Percentiles rank a stretch among this genome's conserved stretches.
Conservation (phyloP, 2,113 vertebrate genomes). For the Mionectes macconnelli region DNA sequence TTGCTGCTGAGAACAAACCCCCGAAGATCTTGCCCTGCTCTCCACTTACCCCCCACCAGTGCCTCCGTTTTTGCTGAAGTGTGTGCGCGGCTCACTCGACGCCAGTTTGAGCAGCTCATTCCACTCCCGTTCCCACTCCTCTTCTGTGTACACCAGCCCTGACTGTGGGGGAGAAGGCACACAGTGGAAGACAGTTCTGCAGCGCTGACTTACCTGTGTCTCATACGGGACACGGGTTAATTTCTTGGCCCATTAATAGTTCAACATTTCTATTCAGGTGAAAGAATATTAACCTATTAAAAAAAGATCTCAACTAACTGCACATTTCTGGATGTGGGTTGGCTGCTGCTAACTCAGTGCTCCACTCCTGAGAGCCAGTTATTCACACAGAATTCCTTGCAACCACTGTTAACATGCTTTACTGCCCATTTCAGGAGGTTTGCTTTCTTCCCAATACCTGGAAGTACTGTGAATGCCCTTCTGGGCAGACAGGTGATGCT, state of each 20-base stretch:
- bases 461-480: background rate
- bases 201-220: rapidly evolving
- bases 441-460: background rate
- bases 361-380: background rate
- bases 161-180: slow-evolving; percentile 76
- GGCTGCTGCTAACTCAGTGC: background rate
- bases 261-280: background rate
- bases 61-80: slow-evolving; percentile 92
- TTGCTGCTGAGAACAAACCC: background rate
- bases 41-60: slow-evolving; percentile 87
- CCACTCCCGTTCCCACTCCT: slow-evolving; percentile 98
- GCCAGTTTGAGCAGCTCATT: slow-evolving; percentile 95
- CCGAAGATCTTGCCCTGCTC: rapidly evolving
- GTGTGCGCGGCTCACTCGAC: slow-evolving; percentile 93
- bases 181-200: rapidly evolving
- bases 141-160: slow-evolving; percentile 94
- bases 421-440: background rate
- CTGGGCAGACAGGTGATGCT: background rate
- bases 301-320: background rate
- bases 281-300: background rate
- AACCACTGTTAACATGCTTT: background rate
- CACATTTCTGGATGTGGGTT: background rate
- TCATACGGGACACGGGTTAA: rapidly evolving
- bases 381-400: background rate
- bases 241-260: background rate